A percentile compares a stretch with the other conserved stretches of the same genome.
Evolutionary conservation across 1,140 invertebrate genomes (phyloP).

Genomic region (Camponotus vicinus): DNA sequence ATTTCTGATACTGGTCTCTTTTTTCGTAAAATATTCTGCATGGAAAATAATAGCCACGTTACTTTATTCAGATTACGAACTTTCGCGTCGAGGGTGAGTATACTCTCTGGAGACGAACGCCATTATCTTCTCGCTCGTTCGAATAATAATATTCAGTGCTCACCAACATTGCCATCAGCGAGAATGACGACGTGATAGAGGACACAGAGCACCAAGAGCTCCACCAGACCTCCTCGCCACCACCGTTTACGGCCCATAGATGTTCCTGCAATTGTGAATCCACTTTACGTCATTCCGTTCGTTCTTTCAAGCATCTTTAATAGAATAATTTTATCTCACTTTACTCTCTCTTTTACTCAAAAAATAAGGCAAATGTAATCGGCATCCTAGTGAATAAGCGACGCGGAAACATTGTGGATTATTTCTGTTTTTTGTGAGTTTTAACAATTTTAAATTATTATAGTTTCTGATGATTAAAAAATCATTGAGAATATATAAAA

Average conservation of each 20-base stretch:
- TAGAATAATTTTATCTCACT: constrained; percentile 13
- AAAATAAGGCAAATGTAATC: not conserved
- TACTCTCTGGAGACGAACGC: not conserved
- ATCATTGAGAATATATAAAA: not conserved
- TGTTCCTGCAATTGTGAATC: constrained; percentile 65
- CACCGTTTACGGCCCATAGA: constrained; percentile 84
- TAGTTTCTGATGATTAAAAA: not conserved
- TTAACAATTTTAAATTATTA: not conserved
- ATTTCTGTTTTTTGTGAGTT: not conserved
- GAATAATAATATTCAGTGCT: constrained; percentile 71
- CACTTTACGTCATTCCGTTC: constrained; percentile 34
- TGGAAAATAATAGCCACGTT: not conserved
- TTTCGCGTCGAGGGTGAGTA: not conserved
- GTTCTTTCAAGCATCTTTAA: not conserved
- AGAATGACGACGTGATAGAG: constrained; percentile 75
- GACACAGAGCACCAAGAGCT: constrained; percentile 79
- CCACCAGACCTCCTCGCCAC: constrained; percentile 79
- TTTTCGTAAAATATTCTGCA: not conserved
- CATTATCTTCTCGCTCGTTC: not conserved
- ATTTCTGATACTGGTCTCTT: not conserved
- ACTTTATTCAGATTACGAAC: constrained; percentile 5
- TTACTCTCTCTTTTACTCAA: no score
- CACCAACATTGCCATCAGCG: constrained; percentile 82
- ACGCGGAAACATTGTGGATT: not conserved
- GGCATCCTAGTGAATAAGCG: not conserved